Evolutionary conservation across 2,113 vertebrate genomes (phyloP).

Genomic region (Bubo blakistoni): DNA sequence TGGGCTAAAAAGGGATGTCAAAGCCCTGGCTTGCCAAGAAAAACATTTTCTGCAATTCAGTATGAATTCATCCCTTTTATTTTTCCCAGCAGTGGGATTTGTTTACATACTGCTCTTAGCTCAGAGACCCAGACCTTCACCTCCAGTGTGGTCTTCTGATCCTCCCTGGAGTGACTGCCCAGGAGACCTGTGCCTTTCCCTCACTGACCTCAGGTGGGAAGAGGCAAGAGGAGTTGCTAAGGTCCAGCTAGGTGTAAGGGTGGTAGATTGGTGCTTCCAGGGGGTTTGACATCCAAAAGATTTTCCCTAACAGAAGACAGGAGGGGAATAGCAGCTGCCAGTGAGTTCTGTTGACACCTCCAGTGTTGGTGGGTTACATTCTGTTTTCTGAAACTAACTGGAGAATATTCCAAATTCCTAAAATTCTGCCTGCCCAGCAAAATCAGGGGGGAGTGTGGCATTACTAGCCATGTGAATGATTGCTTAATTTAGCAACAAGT

Average conservation of each 20-base stretch:
- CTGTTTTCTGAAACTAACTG: not conserved
- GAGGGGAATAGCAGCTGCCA: not conserved
- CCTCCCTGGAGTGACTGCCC: not conserved
- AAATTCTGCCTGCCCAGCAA: conserved; percentile 35
- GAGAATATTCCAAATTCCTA: conserved; percentile 8
- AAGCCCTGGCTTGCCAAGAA: not conserved
- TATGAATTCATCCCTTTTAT: not conserved
- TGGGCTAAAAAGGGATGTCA: not conserved
- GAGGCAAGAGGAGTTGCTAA: not conserved
- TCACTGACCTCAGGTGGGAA: not conserved
- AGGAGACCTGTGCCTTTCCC: not conserved
- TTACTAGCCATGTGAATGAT: not conserved
- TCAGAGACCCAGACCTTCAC: not conserved
- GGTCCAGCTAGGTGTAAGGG: not conserved
- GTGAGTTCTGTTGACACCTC: not conserved
- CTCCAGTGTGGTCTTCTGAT: not conserved
- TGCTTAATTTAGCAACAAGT: conserved; percentile 37
- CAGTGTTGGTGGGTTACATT: not conserved
- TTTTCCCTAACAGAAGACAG: not conserved
- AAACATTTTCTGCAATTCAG: not conserved
- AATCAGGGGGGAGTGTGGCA: not conserved
- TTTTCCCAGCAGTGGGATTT: not conserved
- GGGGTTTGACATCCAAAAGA: not conserved
- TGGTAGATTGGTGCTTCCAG: not conserved
- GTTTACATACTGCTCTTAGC: not conserved